Evolutionary conservation across 2,797 vertebrate species (phyloP).

Genomic region (Anomalospiza imberbis): DNA sequence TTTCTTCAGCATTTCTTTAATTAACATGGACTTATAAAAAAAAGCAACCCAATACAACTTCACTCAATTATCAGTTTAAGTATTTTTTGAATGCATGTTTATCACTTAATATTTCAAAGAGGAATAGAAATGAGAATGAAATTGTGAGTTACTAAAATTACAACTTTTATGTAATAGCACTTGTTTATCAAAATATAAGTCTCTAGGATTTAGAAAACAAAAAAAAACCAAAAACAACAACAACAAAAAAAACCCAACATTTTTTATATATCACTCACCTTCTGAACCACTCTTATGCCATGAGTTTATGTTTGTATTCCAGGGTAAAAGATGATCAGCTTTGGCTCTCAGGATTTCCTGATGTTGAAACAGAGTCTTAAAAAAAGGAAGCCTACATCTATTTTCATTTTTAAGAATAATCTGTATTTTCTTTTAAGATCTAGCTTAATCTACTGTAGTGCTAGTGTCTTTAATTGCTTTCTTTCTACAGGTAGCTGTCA

Average conservation of each 20-base stretch:
- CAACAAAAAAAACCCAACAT: background rate
- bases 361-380: background rate
- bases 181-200: background rate
- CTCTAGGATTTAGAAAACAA: background rate
- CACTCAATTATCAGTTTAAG: background rate
- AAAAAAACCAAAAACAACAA: accelerated
- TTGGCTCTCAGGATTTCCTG: background rate
- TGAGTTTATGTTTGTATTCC: background rate
- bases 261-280: background rate
- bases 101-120: background rate
- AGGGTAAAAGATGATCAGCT: background rate
- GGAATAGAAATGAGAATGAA: background rate
- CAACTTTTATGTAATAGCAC: background rate
- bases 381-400: background rate
- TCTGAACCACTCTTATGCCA: background rate
- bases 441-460: background rate
- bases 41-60: background rate
- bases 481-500: background rate
- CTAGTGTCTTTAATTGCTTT: background rate
- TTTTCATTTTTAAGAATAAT: background rate
- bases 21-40: background rate
- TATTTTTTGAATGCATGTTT: background rate
- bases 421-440: background rate
- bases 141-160: background rate
- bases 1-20: background rate